Base-by-base conservation (phyloP, 2,888 invertebrate species). In the Labia minor region DNA sequence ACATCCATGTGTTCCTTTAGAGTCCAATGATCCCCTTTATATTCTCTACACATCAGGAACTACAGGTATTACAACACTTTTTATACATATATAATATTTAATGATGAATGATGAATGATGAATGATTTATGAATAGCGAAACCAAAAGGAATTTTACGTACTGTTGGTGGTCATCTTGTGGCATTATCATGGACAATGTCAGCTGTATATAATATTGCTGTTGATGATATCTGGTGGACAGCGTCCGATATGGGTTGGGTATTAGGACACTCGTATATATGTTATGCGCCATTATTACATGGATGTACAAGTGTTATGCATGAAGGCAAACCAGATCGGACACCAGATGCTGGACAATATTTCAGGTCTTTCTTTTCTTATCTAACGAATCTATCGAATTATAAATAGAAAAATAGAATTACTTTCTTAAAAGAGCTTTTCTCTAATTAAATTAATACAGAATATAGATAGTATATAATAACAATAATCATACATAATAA, bases 321-420 rank as follows among this genome's bases (percentile, higher is more conserved):
- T 74, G 91, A 96, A 78, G 96, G 96, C 1, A 96, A 96, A 76
- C 96, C 95, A 0, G 94, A 95, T 72, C 86, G 95, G 69, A 96
- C 95, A 0, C 95, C 95, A 0, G 92, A 95, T 77, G 89, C 95
- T 1, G 90, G 90, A 49, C 90, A 92, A 76, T 95, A 93, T 79
- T 95, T 93, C 77, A 85, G 92, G 90, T 90, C 75, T 72, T 66
- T 63, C 20, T 6, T 1, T 21, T 21, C 6, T n/a, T n/a, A 11
- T 62, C 11, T 16, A n/a, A 21, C 1, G 2, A 1, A 26, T 64
- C 16, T 64, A n/a, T n/a, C n/a, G n/a, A n/a, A n/a, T n/a, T n/a
- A n/a, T n/a, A n/a, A n/a, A n/a, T n/a, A n/a, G n/a, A n/a, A n/a
- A n/a, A n/a, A n/a, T n/a, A n/a, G n/a, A n/a, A n/a, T n/a, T n/a